Evolutionary conservation across 2,888 invertebrate genomes (phyloP).

Genomic region (Andrena dorsata): DNA sequence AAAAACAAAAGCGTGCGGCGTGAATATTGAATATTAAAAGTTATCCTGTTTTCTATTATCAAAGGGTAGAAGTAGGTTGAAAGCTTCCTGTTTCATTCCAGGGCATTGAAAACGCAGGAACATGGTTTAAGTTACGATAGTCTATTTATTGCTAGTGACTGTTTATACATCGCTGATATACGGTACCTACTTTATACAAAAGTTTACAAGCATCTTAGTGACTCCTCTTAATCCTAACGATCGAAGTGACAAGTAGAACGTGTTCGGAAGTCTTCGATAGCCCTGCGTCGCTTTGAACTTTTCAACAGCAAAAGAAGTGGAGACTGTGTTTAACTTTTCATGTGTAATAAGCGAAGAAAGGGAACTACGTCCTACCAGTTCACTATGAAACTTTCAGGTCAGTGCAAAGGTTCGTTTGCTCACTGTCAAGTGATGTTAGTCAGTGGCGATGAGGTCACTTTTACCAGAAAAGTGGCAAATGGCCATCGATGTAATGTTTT

Average conservation of each 20-base stretch:
- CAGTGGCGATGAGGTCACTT: too few relatives aligned
- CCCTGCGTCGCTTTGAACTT: too few relatives aligned
- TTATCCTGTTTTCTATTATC: background rate
- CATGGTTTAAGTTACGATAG: conserved; percentile 21
- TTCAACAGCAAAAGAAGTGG: background rate
- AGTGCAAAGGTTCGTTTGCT: too few relatives aligned
- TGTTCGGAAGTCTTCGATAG: too few relatives aligned
- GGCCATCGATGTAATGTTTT: too few relatives aligned
- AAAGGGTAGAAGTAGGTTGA: too few relatives aligned
- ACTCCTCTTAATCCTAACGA: background rate
- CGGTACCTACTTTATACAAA: conserved; percentile 75
- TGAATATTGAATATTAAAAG: background rate
- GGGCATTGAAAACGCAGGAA: background rate
- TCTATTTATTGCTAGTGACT: conserved; percentile 65
- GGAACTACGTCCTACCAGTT: too few relatives aligned
- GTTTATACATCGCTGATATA: conserved; percentile 57
- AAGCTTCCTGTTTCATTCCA: background rate
- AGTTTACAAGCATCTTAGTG: conserved; percentile 70
- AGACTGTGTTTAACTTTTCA: background rate
- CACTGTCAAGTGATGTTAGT: too few relatives aligned
- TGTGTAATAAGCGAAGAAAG: too few relatives aligned
- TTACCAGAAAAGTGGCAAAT: too few relatives aligned
- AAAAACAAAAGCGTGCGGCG: too few relatives aligned
- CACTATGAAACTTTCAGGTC: too few relatives aligned
- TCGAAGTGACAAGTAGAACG: background rate